These are phyloP conservation scores for Drosophila yakuba DNA, from an alignment of 1,140 invertebrate genomes.

Conservation along the genomic window DNA sequence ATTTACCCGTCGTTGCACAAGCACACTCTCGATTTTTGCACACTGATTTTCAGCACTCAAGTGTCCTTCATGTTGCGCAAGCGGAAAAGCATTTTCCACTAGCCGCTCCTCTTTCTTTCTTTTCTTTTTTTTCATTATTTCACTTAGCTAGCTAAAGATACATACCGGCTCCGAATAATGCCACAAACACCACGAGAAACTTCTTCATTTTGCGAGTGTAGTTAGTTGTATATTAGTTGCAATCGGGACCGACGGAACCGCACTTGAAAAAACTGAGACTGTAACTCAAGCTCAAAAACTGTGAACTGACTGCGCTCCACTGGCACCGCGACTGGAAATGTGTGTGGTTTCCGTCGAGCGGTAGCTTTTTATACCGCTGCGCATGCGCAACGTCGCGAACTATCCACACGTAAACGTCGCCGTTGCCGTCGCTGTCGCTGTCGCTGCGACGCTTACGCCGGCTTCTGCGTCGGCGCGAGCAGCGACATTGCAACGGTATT, in stretches of 20 bases:
- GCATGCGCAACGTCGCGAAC: constrained; percentile 79
- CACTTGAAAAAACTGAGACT: constrained; percentile 64
- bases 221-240: constrained; percentile 13
- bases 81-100: constrained; percentile 50
- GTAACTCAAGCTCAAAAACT: constrained; percentile 25
- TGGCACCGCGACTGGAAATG: constrained; percentile 81
- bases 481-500: constrained; percentile 65
- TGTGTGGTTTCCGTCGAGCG: constrained; percentile 82
- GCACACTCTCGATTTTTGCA: constrained; percentile 71
- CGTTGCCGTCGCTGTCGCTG: background rate
- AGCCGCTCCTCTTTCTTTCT: background rate
- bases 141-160: constrained; percentile 74
- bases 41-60: constrained; percentile 58
- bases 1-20: constrained; percentile 76
- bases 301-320: constrained; percentile 61
- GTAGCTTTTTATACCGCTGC: constrained; percentile 85
- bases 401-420: constrained; percentile 57
- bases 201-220: constrained; percentile 80
- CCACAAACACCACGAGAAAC: constrained; percentile 84
- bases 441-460: background rate
- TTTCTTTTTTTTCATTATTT: constrained; percentile 12
- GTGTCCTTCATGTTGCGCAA: constrained; percentile 76
- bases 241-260: constrained; percentile 63
- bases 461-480: constrained; percentile 7
- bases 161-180: constrained; percentile 85